phyloP scores from a whole-genome alignment of 2,797 vertebrate genomes.

The Apogon hyalosoma region DNA sequence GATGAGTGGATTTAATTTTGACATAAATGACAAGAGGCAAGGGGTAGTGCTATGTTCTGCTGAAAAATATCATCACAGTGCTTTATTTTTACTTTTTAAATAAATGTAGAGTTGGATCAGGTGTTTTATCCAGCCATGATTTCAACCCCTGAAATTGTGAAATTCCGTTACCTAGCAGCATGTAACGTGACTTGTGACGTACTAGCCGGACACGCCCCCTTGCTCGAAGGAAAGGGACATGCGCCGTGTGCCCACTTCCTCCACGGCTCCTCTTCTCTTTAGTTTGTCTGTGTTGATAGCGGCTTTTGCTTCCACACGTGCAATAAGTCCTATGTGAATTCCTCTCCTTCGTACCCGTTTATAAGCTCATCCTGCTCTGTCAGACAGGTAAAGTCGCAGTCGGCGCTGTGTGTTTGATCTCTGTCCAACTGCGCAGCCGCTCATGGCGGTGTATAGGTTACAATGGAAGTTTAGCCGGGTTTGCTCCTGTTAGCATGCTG shows the following conservation, averaged over 20 bases:
- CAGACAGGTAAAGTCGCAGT: conserved; percentile 46
- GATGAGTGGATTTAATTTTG: too few species aligned
- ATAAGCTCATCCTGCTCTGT: conserved; percentile 44
- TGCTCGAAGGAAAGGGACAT: conserved; percentile 37
- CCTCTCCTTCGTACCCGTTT: conserved; percentile 16
- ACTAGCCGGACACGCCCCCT: conserved; percentile 42
- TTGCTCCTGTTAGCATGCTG: conserved; percentile 67
- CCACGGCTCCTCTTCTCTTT: conserved; percentile 53
- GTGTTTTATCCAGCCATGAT: too few species aligned
- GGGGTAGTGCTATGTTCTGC: too few species aligned
- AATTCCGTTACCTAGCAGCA: too few species aligned
- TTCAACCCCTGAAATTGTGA: too few species aligned
- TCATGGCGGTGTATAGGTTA: conserved; percentile 45
- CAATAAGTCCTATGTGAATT: conserved; percentile 72
- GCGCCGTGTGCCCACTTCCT: conserved; percentile 71
- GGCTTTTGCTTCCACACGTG: conserved; percentile 81
- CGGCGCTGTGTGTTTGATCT: background rate
- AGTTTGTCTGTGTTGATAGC: conserved; percentile 79
- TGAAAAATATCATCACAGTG: too few species aligned
- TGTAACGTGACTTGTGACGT: conserved; percentile 21
- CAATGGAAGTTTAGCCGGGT: conserved; percentile 78
- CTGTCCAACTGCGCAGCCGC: conserved; percentile 27
- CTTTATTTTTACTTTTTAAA: too few species aligned
- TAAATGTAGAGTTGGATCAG: too few species aligned
- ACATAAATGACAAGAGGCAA: too few species aligned